A percentile compares a stretch with the other conserved stretches of the same genome.
Conservation (phyloP, 1,140 invertebrate genomes). For the Papilio dardanus region DNA sequence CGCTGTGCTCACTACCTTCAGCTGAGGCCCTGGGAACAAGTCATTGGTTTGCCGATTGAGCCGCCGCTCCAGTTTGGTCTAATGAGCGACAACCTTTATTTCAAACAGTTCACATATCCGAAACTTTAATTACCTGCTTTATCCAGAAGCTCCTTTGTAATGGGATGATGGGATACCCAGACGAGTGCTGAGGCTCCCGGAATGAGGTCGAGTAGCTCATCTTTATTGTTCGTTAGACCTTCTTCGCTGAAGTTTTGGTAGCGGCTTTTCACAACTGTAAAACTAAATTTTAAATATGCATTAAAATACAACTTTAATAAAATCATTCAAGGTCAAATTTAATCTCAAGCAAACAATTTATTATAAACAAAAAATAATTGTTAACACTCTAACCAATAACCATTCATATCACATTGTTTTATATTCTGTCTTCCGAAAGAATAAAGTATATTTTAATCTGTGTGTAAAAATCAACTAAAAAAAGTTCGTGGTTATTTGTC, state of each 20-base stretch:
- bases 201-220: constrained; percentile 73
- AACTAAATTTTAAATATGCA: constrained; percentile 49
- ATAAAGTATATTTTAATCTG: too few species aligned
- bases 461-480: too few species aligned
- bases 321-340: too few species aligned
- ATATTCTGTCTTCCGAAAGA: too few species aligned
- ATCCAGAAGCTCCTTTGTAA: constrained; percentile 75
- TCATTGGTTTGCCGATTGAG: background rate
- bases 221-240: constrained; percentile 56
- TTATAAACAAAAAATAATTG: too few species aligned
- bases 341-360: too few species aligned
- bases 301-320: background rate
- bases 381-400: too few species aligned
- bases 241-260: constrained; percentile 68
- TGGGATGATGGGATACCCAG: constrained; percentile 70
- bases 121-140: constrained; percentile 68
- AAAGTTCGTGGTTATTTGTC: too few species aligned
- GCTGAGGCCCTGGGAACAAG: constrained; percentile 83
- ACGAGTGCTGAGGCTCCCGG: constrained; percentile 72
- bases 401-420: too few species aligned
- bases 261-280: constrained; percentile 68
- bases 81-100: background rate
- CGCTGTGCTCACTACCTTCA: constrained; percentile 95
- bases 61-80: background rate
- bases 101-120: background rate